Evolutionary conservation across 2,797 vertebrate genomes (phyloP), one percentile per base, ranked within the genome.

Genomic region (Naso thynnoides): DNA sequence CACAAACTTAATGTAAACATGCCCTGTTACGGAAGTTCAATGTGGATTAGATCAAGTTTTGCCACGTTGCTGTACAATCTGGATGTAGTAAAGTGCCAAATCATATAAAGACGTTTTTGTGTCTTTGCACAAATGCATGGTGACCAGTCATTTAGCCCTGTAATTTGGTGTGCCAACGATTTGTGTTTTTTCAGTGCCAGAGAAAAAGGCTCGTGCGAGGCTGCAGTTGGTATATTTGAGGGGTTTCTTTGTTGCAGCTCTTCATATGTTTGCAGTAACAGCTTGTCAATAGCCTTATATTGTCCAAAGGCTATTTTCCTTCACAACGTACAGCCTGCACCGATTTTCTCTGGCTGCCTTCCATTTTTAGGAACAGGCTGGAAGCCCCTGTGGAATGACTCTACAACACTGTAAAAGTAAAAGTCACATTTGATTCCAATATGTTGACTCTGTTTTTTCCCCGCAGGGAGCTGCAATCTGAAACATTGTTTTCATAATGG

Each of bases 401-500:
- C 64, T n/a, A 27, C 85, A 71, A 84, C 67, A 64, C 76, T 86
- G 78, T 76, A 73, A 87, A 86, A 86, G 64, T 80, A 63, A 83
- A 85, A 82, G 67, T 83, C 81, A 68, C 69, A 62, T 71, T 88
- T 83, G 71, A 88, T 72, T 87, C 86, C 81, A 84, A 45, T 60
- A 63, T 68, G 61, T 58, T 84, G 78, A 57, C 59, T 73, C 57
- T 57, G 60, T 85, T 86, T 84, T 78, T 77, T 41, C 57, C 56
- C 68, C 81, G 74, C n/a, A 15, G 73, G 67, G 71, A 85, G 44
- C 83, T 39, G n/a, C 85, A 79, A 69, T 87, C 76, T 76, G 86
- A 89, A 91, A 89, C 79, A 74, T 57, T 76, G 81, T 86, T 87
- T 85, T 88, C 65, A 71, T 79, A 78, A 89, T 85, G 72, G 73